Conservation (phyloP, 2,888 invertebrate species). For the Caenorhabditis japonica region DNA sequence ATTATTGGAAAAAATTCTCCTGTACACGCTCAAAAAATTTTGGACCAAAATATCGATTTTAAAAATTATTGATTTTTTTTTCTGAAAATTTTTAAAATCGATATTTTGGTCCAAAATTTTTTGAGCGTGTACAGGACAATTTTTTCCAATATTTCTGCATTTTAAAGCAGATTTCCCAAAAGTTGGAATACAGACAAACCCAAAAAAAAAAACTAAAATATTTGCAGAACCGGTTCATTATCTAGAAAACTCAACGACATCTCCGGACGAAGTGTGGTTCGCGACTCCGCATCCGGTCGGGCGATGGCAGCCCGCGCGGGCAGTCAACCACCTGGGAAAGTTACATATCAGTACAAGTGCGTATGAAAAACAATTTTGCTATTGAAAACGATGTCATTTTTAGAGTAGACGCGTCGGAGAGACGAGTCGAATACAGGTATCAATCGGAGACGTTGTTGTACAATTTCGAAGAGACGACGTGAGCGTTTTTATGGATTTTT, state of each 20-base stretch:
- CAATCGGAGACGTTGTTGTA: constrained; percentile 48
- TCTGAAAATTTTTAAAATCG: too few species aligned
- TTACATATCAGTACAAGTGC: constrained; percentile 52
- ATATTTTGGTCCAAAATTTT: too few species aligned
- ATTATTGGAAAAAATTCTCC: too few species aligned
- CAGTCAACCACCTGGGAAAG: constrained; percentile 34
- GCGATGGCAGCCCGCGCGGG: constrained; percentile 23
- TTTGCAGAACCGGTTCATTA: constrained; percentile 50
- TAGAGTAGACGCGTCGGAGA: constrained; percentile 52
- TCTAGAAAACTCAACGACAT: constrained; percentile 32
- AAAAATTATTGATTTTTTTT: too few species aligned
- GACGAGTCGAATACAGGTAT: constrained; percentile 55
- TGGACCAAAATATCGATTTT: too few species aligned
- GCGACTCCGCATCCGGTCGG: constrained; percentile 28
- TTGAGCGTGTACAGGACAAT: too few species aligned
- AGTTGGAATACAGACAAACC: too few species aligned
- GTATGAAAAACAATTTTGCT: too few species aligned
- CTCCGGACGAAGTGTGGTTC: constrained; percentile 44
- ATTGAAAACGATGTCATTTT: too few species aligned
- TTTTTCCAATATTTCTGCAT: too few species aligned
- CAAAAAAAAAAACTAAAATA: not conserved
- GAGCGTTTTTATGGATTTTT: constrained; percentile 6
- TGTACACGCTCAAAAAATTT: too few species aligned
- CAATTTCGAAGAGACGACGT: constrained; percentile 51
- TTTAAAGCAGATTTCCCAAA: too few species aligned